Percentiles rank a stretch among this genome's conserved stretches.
These are phyloP conservation scores for Neoarius graeffei DNA, from an alignment of 2,113 vertebrate species.

Conservation along the genomic window DNA sequence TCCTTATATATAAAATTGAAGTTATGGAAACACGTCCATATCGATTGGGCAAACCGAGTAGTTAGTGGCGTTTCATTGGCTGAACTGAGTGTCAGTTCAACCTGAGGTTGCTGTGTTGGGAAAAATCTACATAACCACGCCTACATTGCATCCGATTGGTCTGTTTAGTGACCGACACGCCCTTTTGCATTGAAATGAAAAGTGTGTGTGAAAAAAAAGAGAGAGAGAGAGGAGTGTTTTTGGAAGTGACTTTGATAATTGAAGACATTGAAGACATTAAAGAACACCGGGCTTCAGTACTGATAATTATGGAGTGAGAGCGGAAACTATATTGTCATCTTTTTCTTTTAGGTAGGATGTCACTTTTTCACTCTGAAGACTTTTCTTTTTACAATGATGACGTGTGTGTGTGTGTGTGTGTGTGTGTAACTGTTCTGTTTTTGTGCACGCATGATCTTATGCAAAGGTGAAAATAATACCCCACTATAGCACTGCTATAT, in stretches of 20 bases:
- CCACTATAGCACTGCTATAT: neutral
- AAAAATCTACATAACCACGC: conserved; percentile 14
- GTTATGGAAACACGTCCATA: neutral
- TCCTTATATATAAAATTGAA: neutral
- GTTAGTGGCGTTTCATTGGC: conserved; percentile 60
- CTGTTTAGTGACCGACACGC: conserved; percentile 41
- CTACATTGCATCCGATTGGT: conserved; percentile 59
- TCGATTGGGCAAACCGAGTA: conserved; percentile 10
- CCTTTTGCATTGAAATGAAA: conserved; percentile 62
- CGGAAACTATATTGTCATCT: neutral
- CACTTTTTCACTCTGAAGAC: neutral
- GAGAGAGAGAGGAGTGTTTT: neutral
- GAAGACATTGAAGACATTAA: conserved; percentile 4
- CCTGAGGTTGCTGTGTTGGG: neutral
- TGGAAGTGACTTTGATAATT: conserved; percentile 27
- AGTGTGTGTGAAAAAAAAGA: conserved; percentile 26
- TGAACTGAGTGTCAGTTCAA: conserved; percentile 28
- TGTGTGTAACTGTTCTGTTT: neutral
- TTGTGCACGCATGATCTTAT: neutral
- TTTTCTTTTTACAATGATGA: neutral
- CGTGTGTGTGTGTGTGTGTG: neutral
- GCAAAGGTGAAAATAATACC: neutral
- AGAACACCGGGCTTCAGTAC: neutral
- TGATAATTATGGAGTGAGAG: conserved; percentile 60
- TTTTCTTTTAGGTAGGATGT: conserved; percentile 63